phyloP scores from a whole-genome alignment of 2,797 vertebrate species.

The Sebastes flavidus region DNA sequence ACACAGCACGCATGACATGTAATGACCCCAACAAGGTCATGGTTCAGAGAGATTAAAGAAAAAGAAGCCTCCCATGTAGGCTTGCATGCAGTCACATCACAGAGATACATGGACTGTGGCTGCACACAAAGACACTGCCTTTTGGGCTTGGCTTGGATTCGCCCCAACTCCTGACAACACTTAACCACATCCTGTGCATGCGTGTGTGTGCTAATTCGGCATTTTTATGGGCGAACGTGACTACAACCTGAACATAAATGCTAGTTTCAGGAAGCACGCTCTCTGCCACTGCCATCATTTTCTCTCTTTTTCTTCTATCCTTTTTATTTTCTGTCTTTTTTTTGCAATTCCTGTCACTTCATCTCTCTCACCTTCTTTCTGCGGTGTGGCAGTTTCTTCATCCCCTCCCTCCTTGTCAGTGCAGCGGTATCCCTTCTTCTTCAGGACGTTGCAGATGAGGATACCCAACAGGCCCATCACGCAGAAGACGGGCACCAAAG shows the following conservation, averaged over 20 bases:
- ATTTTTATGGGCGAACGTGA: constrained; percentile 9
- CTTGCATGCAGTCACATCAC: constrained; percentile 19
- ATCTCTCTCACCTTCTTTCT: constrained; percentile 85
- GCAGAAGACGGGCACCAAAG: constrained; percentile 93
- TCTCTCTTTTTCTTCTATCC: background rate
- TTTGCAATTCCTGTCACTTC: background rate
- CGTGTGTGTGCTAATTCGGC: background rate
- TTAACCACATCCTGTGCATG: constrained; percentile 26
- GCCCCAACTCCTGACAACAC: background rate
- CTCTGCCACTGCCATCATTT: background rate
- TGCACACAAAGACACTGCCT: constrained; percentile 7
- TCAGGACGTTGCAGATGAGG: constrained; percentile 94
- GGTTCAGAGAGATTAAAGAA: constrained; percentile 36
- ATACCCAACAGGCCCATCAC: constrained; percentile 94
- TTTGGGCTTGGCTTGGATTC: constrained; percentile 14
- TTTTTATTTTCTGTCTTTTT: background rate
- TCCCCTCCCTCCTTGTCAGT: constrained; percentile 87
- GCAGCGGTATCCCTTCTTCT: constrained; percentile 95
- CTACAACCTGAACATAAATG: constrained; percentile 27
- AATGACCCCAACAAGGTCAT: constrained; percentile 30
- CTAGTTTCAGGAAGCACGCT: background rate
- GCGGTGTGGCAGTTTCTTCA: constrained; percentile 73
- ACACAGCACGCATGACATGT: constrained; percentile 25
- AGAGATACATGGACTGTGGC: constrained; percentile 13
- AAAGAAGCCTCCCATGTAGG: constrained; percentile 5